Conservation (phyloP, 2,797 vertebrate genomes). For the Diplodus sargus region DNA sequence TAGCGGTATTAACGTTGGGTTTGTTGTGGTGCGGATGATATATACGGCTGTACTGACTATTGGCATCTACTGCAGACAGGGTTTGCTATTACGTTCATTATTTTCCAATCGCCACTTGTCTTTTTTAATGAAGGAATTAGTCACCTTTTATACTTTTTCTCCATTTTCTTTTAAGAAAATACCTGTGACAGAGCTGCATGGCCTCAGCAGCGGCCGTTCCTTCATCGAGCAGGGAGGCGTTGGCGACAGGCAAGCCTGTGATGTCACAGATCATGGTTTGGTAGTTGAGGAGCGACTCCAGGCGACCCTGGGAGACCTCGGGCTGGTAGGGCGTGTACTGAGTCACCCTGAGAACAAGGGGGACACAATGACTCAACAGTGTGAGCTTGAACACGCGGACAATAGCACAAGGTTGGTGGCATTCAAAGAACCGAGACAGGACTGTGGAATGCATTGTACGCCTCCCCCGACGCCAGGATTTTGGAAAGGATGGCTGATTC, state of each 20-base stretch:
- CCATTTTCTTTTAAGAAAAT: not conserved
- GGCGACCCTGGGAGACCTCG: conserved; percentile 95
- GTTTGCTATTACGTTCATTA: too few species aligned
- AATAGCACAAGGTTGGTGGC: conserved; percentile 44
- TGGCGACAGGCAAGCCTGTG: conserved; percentile 94
- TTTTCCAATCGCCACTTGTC: too few species aligned
- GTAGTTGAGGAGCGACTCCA: conserved; percentile 97
- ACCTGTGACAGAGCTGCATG: conserved; percentile 98
- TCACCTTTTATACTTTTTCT: too few species aligned
- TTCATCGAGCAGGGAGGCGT: conserved; percentile 95
- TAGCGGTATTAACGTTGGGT: too few species aligned
- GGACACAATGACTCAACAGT: conserved; percentile 32
- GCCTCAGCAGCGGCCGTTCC: conserved; percentile 97
- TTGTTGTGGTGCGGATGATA: too few species aligned
- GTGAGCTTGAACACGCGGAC: conserved; percentile 24
- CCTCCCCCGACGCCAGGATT: not conserved
- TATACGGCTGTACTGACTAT: too few species aligned
- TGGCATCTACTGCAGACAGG: too few species aligned
- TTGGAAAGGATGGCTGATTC: conserved; percentile 23
- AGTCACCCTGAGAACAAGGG: conserved; percentile 88
- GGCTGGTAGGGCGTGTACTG: conserved; percentile 99
- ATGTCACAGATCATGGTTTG: conserved; percentile 99
- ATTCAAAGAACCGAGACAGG: conserved; percentile 32
- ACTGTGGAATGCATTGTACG: conserved; percentile 50
- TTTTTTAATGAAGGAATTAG: too few species aligned